Evolutionary conservation across 2,797 vertebrate genomes (phyloP).

Genomic region (Propithecus perrieri): DNA sequence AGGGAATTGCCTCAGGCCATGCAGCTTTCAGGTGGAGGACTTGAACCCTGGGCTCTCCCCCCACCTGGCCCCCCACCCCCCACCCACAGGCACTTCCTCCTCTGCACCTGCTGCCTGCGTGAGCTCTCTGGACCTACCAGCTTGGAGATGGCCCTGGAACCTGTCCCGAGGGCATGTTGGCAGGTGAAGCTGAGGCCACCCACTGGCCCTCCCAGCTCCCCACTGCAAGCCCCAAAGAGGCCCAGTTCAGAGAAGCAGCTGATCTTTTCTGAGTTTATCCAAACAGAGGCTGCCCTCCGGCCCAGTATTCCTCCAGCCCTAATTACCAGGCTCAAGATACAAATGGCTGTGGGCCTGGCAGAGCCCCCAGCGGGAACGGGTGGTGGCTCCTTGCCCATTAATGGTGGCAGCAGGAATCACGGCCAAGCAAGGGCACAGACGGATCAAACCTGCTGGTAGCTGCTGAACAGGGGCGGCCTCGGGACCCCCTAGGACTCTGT

Average conservation of each 20-base stretch:
- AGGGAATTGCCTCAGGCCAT: too few relatives aligned
- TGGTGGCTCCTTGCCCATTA: not conserved
- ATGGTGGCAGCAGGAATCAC: not conserved
- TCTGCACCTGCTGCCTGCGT: not conserved
- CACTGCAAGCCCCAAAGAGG: not conserved
- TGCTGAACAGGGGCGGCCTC: not conserved
- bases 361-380: not conserved
- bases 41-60: not conserved
- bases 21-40: not conserved
- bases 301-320: not conserved
- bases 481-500: not conserved
- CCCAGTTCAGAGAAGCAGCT: not conserved
- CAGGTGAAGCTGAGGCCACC: not conserved
- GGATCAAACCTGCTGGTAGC: not conserved
- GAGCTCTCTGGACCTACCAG: not conserved
- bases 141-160: not conserved
- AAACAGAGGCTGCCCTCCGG: not conserved
- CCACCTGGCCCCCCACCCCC: not conserved
- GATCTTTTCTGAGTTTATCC: slow-evolving; percentile 16
- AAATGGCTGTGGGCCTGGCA: not conserved
- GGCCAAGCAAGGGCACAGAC: not conserved
- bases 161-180: not conserved
- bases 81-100: not conserved
- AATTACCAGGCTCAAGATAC: not conserved
- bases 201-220: not conserved